Evolutionary conservation across 1,140 invertebrate genomes (phyloP), one percentile per base, ranked within the genome.

Genomic region (Zaprionus davidi): DNA sequence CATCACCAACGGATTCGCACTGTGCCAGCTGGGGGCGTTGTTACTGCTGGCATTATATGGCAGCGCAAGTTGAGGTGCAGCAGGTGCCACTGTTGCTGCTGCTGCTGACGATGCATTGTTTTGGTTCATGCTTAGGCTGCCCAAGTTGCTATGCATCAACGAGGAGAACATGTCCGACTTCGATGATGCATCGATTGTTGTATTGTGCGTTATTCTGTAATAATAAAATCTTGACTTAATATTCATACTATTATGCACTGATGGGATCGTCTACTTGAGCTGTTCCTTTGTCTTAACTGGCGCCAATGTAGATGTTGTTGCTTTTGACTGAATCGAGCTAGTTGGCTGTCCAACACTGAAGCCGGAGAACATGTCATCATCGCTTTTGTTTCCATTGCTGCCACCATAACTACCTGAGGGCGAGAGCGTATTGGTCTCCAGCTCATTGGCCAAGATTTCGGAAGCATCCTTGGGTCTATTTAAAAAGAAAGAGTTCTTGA

Each of bases 291-390:
- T 31, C 46, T 79, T 86, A 7, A 71, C 49, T 1, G 85, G 66
- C 5, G 77, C 67, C 24, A 86, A 12, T 11, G 82, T 59, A 5
- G 76, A n/a, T 22, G 36, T 24, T 12, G 65, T 11, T 2, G 41
- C 22, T 22, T 57, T 68, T 20, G 64, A 13, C 5, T 67, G 24
- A 15, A 11, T 24, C n/a, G 41, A 11, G 55, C 13, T 34, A 6
- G 71, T 20, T 38, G 83, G 51, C 53, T 90, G 78, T 7, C 79
- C 78, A 15, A 91, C 69, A 12, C 63, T 86, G 55, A 92, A 92
- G 0, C 91, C 91, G 15, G 91, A 92, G 68, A 92, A 92, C 91
- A 92, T 92, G 51, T 92, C 91, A 69, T 92, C 87, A 41, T 90
- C 79, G 55, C 60, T 60, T n/a, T 81, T 84, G 51, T 81, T 77